Evolutionary conservation across 2,797 vertebrate genomes (phyloP), one percentile per base, ranked within the genome.

Genomic region (Alectoris magna): DNA sequence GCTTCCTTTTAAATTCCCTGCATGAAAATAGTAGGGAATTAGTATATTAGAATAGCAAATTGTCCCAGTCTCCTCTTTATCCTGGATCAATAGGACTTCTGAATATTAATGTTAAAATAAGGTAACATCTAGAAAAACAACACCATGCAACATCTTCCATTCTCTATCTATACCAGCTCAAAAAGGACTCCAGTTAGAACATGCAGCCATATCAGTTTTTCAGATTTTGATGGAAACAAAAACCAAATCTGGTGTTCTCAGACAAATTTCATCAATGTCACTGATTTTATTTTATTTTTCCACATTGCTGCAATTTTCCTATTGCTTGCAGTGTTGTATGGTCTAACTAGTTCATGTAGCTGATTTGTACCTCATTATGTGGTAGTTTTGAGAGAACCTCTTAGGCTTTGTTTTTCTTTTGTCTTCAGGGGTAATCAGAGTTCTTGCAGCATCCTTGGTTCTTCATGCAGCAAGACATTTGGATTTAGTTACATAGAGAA

Each of bases 401-500:
- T 73, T 73, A 46, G 26, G 60, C 26, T 17, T 23, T n/a, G 70
- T 27, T n/a, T 29, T 23, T 83, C 31, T 18, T 83, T 90, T 90
- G 41, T 38, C 58, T 93, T 80, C 49, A 88, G 82, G 63, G 51
- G 55, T 91, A 27, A 41, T 76, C 56, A 74, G 34, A 96, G 34
- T 60, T 91, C 76, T 53, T 96, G 77, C 48, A 87, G 55, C 56
- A 60, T 83, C 27, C 90, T 88, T 94, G 34, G 58, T 87, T 96
- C 70, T 94, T 87, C 51, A 43, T 74, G 67, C 74, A 91, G 34
- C 91, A 93, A 93, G 92, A 82, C 63, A 49, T 46, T 34, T 87
- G 48, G 31, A 90, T 94, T 95, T 97, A 72, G 48, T 95, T 96
- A 95, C 88, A 96, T 66, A 79, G 69, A 93, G 77, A 66, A 96